Evolutionary conservation across 2,888 invertebrate species (phyloP), one percentile per base, ranked within the genome.

Genomic region (Pseudococcus longispinus): DNA sequence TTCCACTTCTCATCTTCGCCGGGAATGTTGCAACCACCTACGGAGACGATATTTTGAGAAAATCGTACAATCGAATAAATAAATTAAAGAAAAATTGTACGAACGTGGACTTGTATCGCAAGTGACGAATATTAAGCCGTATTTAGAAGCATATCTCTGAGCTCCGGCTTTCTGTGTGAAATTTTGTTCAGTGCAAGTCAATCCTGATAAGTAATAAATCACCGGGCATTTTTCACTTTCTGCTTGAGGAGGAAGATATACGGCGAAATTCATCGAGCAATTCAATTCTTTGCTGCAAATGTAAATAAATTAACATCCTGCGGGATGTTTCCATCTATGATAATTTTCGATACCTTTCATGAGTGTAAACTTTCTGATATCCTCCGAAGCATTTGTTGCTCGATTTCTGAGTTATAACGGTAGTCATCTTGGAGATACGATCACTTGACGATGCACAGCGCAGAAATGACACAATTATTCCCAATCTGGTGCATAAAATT

Each of bases 131-230:
- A 97, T 94, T 2, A 99, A 91, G 0, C 95, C 95, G 90, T 96
- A 93, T 90, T 97, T 93, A 5, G 97, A 93, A 5, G 99, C 99
- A 91, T 95, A 94, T 91, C 93, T 93, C 92, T 99, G 99, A 88
- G 96, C 95, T n/a, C 98, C 98, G 80, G 97, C 94, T 91, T 99
- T 99, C 84, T 95, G 94, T 88, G 98, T 95, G 90, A 99, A 98
- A 92, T 99, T 99, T 90, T 96, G 95, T 91, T 99, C 98, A 15
- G 94, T 97, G 91, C 99, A 99, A 0, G 96, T 96, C 44, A 99
- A 92, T 0, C 98, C 98, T 60, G 98, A 98, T 0, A 98, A 92
- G 93, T 95, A 98, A 90, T 96, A 98, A 15, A 98, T 92, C 0
- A 97, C 96, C 1, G 98, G 97, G 46, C 96, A 91, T 89, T 92